Percentiles rank a stretch among this genome's conserved stretches.
phyloP scores from a whole-genome alignment of 2,113 vertebrate species.

The Cyphomyrus discorhynchus region DNA sequence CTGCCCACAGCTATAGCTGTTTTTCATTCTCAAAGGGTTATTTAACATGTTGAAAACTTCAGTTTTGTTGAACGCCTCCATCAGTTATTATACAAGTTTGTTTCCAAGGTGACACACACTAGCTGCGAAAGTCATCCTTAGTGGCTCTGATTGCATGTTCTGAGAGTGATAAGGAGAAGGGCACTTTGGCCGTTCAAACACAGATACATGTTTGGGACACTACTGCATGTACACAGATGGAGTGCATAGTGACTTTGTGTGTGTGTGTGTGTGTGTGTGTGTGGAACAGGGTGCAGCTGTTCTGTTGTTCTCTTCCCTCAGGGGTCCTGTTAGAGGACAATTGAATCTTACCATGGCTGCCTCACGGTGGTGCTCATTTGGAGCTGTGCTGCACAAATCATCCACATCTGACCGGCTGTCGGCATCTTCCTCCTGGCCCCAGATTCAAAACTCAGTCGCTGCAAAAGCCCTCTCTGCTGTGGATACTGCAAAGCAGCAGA shows the following conservation, averaged over 20 bases:
- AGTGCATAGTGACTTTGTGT: neutral
- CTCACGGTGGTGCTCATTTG: conserved; percentile 17
- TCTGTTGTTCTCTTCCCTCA: conserved; percentile 27
- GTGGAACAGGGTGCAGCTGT: conserved; percentile 27
- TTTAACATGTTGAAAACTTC: neutral
- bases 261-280: conserved; percentile 3
- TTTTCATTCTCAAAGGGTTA: neutral
- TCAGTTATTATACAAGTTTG: neutral
- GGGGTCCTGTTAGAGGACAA: conserved; percentile 27
- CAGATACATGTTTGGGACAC: neutral
- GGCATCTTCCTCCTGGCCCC: conserved; percentile 22
- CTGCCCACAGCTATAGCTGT: neutral
- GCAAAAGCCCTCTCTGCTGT: conserved; percentile 28
- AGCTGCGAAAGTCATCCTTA: neutral
- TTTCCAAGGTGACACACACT: neutral
- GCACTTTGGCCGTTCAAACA: neutral
- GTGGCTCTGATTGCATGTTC: neutral
- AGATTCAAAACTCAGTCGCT: conserved; percentile 26
- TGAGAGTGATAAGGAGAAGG: neutral
- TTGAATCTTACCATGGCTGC: conserved; percentile 38
- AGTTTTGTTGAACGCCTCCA: neutral
- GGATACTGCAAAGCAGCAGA: conserved; percentile 20
- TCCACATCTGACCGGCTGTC: conserved; percentile 13
- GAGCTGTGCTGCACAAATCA: neutral
- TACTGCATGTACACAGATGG: neutral